Evolutionary conservation across 2,888 invertebrate genomes (phyloP), one percentile per base, ranked within the genome.

Genomic region (Xanthia icteritia): DNA sequence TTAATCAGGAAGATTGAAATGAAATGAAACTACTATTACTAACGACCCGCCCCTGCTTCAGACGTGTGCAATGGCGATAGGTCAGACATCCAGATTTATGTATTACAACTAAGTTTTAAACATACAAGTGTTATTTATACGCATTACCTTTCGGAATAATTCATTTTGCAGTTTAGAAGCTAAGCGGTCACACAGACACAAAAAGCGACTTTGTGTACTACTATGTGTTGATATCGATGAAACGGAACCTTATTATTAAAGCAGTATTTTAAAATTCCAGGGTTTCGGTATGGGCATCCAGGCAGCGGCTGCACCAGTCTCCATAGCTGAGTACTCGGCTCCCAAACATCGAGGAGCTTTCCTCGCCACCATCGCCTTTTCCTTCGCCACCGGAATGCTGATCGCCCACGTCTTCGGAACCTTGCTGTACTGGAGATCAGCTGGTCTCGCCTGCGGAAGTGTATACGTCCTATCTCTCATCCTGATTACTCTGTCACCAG

Each of bases 401-500:
- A 84, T 97, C 0, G 97, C 97, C 5, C 98, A 98, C 87, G 89
- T 97, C 60, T 94, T 98, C 72, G 98, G 98, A 0, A 97, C 97
- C 31, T 93, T 97, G 78, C 90, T 97, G 13, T 95, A 96, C 84
- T 98, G 98, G 98, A 93, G 97, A 90, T 88, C 95, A 36, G 97
- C 97, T 3, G 97, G 97, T 0, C 87, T 97, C 1, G 94, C 97
- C 36, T 97, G 97, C 79, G 96, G 96, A 1, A 91, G 94, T 69
- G 93, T 97, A 67, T 97, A 97, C 68, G 89, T 94, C 1, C 8
- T 97, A 3, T 96, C 97, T n/a, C 92, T 97, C 20, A 86, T 97
- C 0, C 91, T 97, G 0, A 92, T 97, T 5, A 92, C 97, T 0
- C 89, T 97, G 0, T 93, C 97, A 5, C 97, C 97, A 0, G 98